Evolutionary conservation across 1,140 invertebrate species (phyloP), one percentile per base, ranked within the genome.

Genomic region (Diorhabda sublineata): DNA sequence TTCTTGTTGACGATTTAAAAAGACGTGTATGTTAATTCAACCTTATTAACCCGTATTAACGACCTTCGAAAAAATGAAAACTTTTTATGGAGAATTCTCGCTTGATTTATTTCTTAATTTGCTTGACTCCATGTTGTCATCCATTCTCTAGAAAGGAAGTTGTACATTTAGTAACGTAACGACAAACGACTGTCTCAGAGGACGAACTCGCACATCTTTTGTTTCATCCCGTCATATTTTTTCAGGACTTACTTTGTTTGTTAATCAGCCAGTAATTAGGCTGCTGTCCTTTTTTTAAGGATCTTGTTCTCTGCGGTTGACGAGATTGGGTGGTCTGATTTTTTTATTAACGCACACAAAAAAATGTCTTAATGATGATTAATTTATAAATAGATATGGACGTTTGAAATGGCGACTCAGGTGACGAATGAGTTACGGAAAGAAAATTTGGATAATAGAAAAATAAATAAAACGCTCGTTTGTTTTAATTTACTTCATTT

Each of bases 221-320:
- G 47, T 52, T 52, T 52, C 47, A 52, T 52, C 47, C 47, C 47
- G 47, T 52, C 47, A 4, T n/a, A 4, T 52, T 52, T 52, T 52
- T 52, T 52, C 47, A 52, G 47, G 47, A n/a, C 47, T 52, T n/a
- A 52, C 47, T 52, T 52, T 52, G 47, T 52, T 52, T 52, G 47
- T 52, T 52, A 52, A 52, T 52, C 4, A 52, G 47, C 6, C 47
- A n/a, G 47, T 52, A 52, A 52, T 52, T 52, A 52, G 47, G 47
- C 47, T 52, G 47, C 47, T 52, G 47, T 52, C n/a, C 47, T 52
- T 52, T 52, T 52, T 52, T 52, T 52, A 6, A n/a, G 47, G 47
- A n/a, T 52, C 47, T 52, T 52, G 47, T 8, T 3, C n/a, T 52
- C n/a, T 52, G 47, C 47, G 47, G 47, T 52, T 52, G 6, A 3